Evolutionary conservation across 1,140 invertebrate genomes (phyloP).

Genomic region (Meloidogyne hapla): DNA sequence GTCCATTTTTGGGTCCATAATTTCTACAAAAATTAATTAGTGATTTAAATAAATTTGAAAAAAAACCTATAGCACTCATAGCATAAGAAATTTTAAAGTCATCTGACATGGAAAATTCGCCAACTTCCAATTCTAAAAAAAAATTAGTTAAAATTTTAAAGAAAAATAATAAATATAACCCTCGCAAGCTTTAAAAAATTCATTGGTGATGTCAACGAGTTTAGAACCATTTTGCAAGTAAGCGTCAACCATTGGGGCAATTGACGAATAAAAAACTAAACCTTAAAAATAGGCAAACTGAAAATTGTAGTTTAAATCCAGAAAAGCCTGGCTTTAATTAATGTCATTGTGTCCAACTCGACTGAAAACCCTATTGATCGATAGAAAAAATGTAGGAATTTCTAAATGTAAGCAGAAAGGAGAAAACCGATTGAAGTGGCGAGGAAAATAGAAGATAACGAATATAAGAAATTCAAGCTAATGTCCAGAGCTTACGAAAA

Average conservation of each 20-base stretch:
- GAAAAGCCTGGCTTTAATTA: no score
- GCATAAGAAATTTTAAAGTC: slow-evolving; percentile 24
- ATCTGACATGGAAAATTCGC: slow-evolving; percentile 26
- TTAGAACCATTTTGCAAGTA: not conserved
- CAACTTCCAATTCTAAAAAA: slow-evolving; percentile 20
- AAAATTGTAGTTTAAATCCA: no score
- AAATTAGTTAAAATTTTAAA: not conserved
- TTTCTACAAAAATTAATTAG: slow-evolving; percentile 20
- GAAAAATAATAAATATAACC: slow-evolving; percentile 26
- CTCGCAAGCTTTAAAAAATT: slow-evolving; percentile 23
- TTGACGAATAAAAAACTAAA: not conserved
- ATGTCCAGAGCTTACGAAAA: no score
- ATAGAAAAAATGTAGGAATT: no score
- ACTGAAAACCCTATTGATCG: no score
- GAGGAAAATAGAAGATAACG: no score
- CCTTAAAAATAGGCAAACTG: not conserved
- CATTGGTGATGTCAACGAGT: slow-evolving; percentile 27
- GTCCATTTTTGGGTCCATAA: slow-evolving; percentile 52
- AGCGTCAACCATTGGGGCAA: not conserved
- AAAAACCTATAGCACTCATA: slow-evolving; percentile 36
- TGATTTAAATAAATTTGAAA: not conserved
- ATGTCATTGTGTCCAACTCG: no score
- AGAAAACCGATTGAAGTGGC: no score
- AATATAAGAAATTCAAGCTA: no score
- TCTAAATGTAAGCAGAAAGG: no score